Conservation (phyloP, 2,888 invertebrate species). For the Arrhopalites spinosus region DNA sequence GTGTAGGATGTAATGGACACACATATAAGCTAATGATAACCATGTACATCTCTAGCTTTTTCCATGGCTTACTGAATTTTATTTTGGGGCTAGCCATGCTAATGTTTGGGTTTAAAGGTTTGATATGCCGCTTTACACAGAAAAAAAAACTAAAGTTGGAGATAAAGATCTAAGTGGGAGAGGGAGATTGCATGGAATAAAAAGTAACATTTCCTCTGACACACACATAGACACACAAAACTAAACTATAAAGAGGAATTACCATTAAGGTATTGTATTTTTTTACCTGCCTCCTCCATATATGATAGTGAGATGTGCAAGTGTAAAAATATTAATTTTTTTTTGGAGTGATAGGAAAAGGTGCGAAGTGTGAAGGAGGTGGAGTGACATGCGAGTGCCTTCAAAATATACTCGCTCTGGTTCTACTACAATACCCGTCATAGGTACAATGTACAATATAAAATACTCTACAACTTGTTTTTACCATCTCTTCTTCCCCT, state of each 20-base stretch:
- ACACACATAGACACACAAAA: neutral
- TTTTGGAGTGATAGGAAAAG: neutral
- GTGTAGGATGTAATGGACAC: too few relatives aligned
- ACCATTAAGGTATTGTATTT: too few relatives aligned
- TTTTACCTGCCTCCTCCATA: neutral
- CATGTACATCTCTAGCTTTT: neutral
- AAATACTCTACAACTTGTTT: neutral
- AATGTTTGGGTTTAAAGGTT: neutral
- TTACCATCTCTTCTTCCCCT: neutral
- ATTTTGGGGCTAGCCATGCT: neutral
- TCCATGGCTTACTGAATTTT: neutral
- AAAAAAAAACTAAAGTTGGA: neutral
- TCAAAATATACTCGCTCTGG: neutral
- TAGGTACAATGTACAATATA: neutral
- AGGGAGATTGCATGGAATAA: conserved; percentile 5
- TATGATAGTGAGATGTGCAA: neutral
- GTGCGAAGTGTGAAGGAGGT: conserved; percentile 21
- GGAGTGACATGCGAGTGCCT: conserved; percentile 17
- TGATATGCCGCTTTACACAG: neutral
- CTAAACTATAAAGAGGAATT: too few relatives aligned
- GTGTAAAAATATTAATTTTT: neutral
- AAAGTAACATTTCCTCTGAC: conserved; percentile 17
- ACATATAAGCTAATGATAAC: neutral
- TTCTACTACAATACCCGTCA: conserved; percentile 1
- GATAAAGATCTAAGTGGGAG: neutral